Conservation (phyloP, 2,113 vertebrate genomes). For the Salvelinus sp. region DNA sequence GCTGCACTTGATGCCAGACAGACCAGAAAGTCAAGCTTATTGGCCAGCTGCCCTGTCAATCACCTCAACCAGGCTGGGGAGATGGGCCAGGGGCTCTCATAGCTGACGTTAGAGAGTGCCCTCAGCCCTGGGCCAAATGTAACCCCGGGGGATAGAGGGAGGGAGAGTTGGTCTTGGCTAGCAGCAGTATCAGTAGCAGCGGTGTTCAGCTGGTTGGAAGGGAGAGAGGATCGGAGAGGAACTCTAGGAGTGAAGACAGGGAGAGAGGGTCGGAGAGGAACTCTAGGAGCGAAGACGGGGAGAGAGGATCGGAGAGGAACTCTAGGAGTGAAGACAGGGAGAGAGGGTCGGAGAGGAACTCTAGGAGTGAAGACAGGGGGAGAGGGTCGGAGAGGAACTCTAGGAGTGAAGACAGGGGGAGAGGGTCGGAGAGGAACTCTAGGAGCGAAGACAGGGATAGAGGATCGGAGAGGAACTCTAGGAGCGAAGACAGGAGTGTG, state of each 20-base stretch:
- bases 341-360: constrained; percentile 37
- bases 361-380: constrained; percentile 6
- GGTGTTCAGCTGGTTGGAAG: constrained; percentile 16
- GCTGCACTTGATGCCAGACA: constrained; percentile 57
- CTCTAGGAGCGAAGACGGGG: constrained; percentile 13
- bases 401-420: constrained; percentile 1
- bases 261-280: constrained; percentile 33
- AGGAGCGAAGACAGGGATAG: constrained; percentile 3
- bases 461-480: constrained; percentile 34
- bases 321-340: constrained; percentile 8
- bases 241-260: constrained; percentile 15
- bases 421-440: constrained; percentile 35
- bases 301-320: constrained; percentile 36
- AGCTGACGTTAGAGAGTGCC: constrained; percentile 64
- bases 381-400: constrained; percentile 39
- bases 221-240: constrained; percentile 48
- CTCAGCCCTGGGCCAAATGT: constrained; percentile 64
- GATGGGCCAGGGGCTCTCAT: constrained; percentile 44
- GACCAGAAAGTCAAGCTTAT: constrained; percentile 46
- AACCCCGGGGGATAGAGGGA: constrained; percentile 37
- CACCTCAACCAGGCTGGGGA: constrained; percentile 42
- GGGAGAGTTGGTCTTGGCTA: constrained; percentile 46
- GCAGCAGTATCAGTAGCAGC: not conserved
- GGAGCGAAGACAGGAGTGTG: constrained; percentile 20
- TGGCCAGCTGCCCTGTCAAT: constrained; percentile 66